These are phyloP conservation scores for Meloidogyne chitwoodi DNA, from an alignment of 1,140 invertebrate species.

Conservation along the genomic window DNA sequence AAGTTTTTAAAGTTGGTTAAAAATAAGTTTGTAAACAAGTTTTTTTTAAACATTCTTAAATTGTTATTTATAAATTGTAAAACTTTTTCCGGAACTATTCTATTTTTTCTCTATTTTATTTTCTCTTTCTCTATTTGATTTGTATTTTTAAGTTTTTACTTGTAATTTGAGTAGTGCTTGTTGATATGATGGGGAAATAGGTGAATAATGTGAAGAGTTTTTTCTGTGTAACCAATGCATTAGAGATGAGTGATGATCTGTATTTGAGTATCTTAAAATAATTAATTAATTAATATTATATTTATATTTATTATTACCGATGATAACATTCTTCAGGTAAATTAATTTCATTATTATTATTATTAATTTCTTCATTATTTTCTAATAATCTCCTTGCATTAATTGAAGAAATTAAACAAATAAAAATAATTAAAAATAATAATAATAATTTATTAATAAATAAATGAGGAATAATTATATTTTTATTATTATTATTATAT, in stretches of 20 bases:
- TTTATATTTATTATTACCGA: conserved; percentile 20
- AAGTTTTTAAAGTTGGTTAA: too few species aligned
- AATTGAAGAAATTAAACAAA: background rate
- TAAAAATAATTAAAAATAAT: too few species aligned
- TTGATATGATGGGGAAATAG: conserved; percentile 58
- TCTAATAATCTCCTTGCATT: background rate
- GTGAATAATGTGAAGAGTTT: conserved; percentile 58
- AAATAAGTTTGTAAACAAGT: too few species aligned
- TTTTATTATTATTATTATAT: too few species aligned
- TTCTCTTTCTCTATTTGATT: too few species aligned
- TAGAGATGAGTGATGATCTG: conserved; percentile 54
- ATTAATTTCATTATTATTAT: conserved; percentile 12
- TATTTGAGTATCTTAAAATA: conserved; percentile 9
- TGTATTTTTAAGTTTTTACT: conserved; percentile 43
- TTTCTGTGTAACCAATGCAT: conserved; percentile 57
- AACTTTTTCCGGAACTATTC: too few species aligned
- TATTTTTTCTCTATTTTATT: too few species aligned
- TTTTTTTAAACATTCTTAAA: too few species aligned
- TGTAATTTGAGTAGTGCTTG: conserved; percentile 56
- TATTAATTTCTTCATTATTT: too few species aligned
- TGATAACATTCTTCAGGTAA: conserved; percentile 39
- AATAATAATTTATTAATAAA: too few species aligned
- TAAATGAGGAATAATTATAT: too few species aligned
- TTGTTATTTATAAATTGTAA: too few species aligned
- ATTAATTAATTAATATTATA: background rate